A percentile compares a stretch with the other conserved stretches of the same genome.
These are phyloP conservation scores for Entomobrya multifasciata DNA, from an alignment of 2,888 invertebrate genomes.

Conservation along the genomic window DNA sequence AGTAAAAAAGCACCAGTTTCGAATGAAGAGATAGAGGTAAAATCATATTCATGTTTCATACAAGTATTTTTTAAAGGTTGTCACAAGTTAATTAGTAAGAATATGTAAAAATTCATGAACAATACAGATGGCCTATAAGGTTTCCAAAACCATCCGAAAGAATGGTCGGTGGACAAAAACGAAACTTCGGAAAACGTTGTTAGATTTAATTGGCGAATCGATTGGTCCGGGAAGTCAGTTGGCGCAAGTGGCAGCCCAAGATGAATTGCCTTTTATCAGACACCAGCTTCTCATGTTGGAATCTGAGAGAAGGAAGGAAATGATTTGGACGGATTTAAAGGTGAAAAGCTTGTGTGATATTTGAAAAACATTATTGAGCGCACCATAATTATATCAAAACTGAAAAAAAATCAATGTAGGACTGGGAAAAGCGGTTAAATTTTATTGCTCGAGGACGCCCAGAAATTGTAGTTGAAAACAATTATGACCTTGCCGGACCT, in stretches of 20 bases:
- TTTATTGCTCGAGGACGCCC: slow-evolving; percentile 86
- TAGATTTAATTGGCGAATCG: slow-evolving; percentile 43
- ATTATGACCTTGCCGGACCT: slow-evolving; percentile 87
- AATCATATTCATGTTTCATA: neutral
- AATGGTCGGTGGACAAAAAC: slow-evolving; percentile 27
- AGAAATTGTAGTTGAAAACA: slow-evolving; percentile 89
- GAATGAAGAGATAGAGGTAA: slow-evolving; percentile 58
- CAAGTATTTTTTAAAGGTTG: too few species aligned
- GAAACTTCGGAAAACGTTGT: slow-evolving; percentile 34
- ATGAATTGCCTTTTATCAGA: slow-evolving; percentile 26
- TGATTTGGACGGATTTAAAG: slow-evolving; percentile 41
- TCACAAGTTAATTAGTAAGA: too few species aligned
- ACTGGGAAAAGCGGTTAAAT: slow-evolving; percentile 90
- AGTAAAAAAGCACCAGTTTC: slow-evolving; percentile 32
- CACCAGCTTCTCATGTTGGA: slow-evolving; percentile 60
- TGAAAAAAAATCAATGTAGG: slow-evolving; percentile 80
- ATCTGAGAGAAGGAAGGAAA: slow-evolving; percentile 46
- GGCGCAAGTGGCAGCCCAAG: neutral
- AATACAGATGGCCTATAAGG: slow-evolving; percentile 39
- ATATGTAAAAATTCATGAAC: neutral
- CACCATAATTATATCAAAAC: too few species aligned
- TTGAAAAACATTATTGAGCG: too few species aligned
- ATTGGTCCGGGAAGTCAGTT: neutral
- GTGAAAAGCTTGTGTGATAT: neutral
- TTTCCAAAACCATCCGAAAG: slow-evolving; percentile 36